Evolutionary conservation across 2,797 vertebrate species (phyloP).

Genomic region (Ctenopoma kingsleyae): DNA sequence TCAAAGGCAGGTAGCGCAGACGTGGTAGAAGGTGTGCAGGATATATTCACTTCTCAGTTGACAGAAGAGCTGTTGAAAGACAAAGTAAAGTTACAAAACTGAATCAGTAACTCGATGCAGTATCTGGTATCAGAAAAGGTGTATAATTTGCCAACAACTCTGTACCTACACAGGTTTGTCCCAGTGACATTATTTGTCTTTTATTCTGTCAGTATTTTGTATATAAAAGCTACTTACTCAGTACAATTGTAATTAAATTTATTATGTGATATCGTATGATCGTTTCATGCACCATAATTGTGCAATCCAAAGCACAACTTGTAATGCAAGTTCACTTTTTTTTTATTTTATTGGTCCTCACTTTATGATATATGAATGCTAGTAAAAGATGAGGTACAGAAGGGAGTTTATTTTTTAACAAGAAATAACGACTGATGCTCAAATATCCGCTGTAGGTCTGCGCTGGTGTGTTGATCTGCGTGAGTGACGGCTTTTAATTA

Average conservation of each 20-base stretch:
- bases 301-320: not conserved
- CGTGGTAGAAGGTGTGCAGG: conserved; percentile 39
- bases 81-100: conserved; percentile 1
- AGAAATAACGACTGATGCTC: conserved; percentile 31
- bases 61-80: conserved; percentile 17
- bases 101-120: conserved; percentile 1
- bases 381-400: not conserved
- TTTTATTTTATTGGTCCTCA: not conserved
- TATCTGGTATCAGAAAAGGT: not conserved
- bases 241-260: conserved; percentile 7
- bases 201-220: not conserved
- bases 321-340: not conserved
- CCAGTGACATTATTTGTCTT: not conserved
- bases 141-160: not conserved
- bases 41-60: conserved; percentile 29
- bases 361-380: not conserved
- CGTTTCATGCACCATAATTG: not conserved
- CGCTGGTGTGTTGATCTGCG: conserved; percentile 55
- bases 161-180: not conserved
- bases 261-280: not conserved
- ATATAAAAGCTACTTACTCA: not conserved
- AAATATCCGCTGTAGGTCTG: conserved; percentile 44
- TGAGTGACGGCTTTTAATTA: conserved; percentile 86
- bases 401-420: conserved; percentile 29
- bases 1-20: conserved; percentile 67